phyloP scores from a whole-genome alignment of 1,140 invertebrate genomes.

The Drosophila kepulauana region DNA sequence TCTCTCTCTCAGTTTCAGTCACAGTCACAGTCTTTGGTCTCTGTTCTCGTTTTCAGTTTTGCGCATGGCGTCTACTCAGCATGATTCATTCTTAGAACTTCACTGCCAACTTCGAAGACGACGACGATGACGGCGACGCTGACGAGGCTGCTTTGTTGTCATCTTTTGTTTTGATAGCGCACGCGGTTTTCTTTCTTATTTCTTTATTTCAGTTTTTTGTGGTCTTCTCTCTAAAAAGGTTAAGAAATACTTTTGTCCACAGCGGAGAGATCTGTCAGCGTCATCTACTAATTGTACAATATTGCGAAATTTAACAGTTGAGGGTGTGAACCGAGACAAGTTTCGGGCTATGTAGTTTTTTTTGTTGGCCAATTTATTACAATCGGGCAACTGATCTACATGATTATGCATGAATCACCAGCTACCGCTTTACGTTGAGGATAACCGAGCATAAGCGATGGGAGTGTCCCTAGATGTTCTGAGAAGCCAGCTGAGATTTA shows the following conservation, averaged over 20 bases:
- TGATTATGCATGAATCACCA: constrained; percentile 29
- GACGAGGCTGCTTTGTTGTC: constrained; percentile 56
- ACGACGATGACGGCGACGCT: constrained; percentile 8
- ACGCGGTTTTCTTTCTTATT: constrained; percentile 30
- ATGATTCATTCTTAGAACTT: constrained; percentile 60
- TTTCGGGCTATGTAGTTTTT: constrained; percentile 9
- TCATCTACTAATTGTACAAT: constrained; percentile 47
- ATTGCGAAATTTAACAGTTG: constrained; percentile 53
- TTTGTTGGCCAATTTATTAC: constrained; percentile 29
- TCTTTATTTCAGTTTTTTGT: constrained; percentile 11
- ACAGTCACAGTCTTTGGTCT: not conserved
- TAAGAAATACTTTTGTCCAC: constrained; percentile 46
- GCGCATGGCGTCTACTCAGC: constrained; percentile 55
- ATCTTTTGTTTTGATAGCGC: constrained; percentile 57
- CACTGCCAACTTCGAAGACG: not conserved
- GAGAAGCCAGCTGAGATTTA: not conserved
- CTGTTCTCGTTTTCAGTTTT: constrained; percentile 13
- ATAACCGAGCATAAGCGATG: not conserved
- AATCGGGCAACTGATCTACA: constrained; percentile 16
- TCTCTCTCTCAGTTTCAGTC: constrained; percentile 2
- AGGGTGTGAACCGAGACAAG: constrained; percentile 41
- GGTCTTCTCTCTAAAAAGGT: constrained; percentile 24
- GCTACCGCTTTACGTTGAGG: constrained; percentile 17
- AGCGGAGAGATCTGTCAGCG: constrained; percentile 10
- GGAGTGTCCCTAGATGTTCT: not conserved